Base-by-base conservation (phyloP, 2,113 vertebrate species). In the Eonycteris spelaea region DNA sequence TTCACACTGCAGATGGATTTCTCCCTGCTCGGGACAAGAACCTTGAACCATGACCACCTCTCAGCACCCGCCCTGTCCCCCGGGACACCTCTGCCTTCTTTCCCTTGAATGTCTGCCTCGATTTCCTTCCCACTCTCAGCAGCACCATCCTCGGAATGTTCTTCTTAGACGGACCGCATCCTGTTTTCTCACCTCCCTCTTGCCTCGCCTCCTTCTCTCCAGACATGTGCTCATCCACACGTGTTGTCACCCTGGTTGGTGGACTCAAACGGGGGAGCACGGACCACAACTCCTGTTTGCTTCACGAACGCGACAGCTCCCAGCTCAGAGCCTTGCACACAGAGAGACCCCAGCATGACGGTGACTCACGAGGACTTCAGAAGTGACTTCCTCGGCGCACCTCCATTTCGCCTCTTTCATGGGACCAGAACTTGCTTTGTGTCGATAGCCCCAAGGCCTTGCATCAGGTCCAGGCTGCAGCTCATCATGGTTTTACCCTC, bases 141-240 rank as follows among this genome's bases (percentile, higher is more conserved):
- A 0, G 7, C 79, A 16, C 3, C 73, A 38, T 38, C 53, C 70
- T 13, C 5, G 0, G 12, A 1, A 15, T 1, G 1, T 7, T 43
- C 65, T 48, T 38, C 43, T 26, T 5, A 6, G n/a, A 33, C 45
- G 8, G 7, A 16, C 0, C 0, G 24, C 65, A 6, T 3, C 87
- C 13, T 11, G 2, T 26, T 33, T 13, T 15, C 40, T 48, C 33
- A 6, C 12, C 14, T 10, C 63, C 67, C 43, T 30, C n/a, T 3
- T 1, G 30, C 63, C 68, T 12, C 0, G 3, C 26, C 30, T 57
- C 43, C 61, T 28, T 14, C n/a, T 51, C 26, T 24, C 63, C 35
- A 18, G 51, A 35, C 19, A 2, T 7, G 45, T 7, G 55, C 55
- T 11, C 43, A 2, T 5, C 35, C 3, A 4, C 18, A 7, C 7